Conservation (phyloP, 2,888 invertebrate species). For the Eristalis pertinax region DNA sequence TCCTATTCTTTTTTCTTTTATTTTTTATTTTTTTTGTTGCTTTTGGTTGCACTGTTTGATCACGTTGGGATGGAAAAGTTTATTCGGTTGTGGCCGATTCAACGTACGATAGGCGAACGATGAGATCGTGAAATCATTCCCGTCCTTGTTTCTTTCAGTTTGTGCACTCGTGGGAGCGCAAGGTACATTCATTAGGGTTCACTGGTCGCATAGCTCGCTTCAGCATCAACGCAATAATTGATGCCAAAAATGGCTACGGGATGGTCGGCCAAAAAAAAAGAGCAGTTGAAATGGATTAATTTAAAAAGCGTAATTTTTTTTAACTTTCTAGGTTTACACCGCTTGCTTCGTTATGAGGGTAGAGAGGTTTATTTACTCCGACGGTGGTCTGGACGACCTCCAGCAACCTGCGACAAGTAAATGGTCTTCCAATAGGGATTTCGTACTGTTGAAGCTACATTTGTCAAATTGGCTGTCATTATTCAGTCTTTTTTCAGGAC, state of each 20-base stretch:
- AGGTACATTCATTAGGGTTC: neutral
- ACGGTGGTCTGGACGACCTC: too few species aligned
- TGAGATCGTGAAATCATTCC: conserved; percentile 6
- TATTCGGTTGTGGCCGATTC: conserved; percentile 12
- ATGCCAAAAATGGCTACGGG: neutral
- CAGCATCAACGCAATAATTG: neutral
- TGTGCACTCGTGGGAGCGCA: neutral
- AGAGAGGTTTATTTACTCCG: too few species aligned
- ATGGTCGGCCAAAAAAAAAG: too few species aligned
- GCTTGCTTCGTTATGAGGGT: too few species aligned
- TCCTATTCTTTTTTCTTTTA: neutral
- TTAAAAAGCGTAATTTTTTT: too few species aligned
- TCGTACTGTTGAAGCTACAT: too few species aligned
- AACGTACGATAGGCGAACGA: neutral
- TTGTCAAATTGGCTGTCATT: too few species aligned
- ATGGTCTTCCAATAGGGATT: too few species aligned
- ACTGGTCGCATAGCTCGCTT: neutral
- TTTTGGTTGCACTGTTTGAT: conserved; percentile 20
- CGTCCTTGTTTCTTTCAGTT: neutral
- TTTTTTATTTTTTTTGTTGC: neutral
- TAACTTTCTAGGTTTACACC: too few species aligned
- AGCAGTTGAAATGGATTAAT: too few species aligned
- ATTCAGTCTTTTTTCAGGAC: too few species aligned
- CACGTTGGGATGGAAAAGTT: conserved; percentile 36
- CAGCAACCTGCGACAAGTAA: too few species aligned